phyloP scores from a whole-genome alignment of 2,113 vertebrate genomes.

The Fulica atra region DNA sequence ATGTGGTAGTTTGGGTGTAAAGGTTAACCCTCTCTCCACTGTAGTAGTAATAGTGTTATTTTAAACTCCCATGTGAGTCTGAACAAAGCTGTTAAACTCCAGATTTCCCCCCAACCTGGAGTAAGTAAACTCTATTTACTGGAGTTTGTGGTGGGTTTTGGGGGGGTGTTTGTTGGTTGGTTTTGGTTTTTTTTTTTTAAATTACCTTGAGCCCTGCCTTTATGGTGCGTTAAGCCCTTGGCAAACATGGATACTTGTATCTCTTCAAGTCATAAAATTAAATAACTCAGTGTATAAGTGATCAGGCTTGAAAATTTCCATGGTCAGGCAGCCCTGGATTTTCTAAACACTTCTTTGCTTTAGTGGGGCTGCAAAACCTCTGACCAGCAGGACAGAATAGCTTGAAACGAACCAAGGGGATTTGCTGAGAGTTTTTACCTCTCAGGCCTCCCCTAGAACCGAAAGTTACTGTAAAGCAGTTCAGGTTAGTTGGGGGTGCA shows the following conservation, averaged over 20 bases:
- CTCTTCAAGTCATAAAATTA: neutral
- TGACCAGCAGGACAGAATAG: neutral
- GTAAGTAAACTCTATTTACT: neutral
- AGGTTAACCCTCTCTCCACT: neutral
- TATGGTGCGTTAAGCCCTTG: neutral
- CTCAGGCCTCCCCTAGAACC: neutral
- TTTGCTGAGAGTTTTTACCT: neutral
- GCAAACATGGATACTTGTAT: rapidly evolving
- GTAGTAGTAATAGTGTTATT: neutral
- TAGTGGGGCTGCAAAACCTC: neutral
- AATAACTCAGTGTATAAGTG: neutral
- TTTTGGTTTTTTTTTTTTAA: neutral
- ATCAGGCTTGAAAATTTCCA: neutral
- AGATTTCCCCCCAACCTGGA: neutral
- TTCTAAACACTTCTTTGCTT: neutral
- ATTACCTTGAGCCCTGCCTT: neutral
- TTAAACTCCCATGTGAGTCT: neutral
- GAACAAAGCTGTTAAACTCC: neutral
- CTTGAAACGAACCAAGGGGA: neutral
- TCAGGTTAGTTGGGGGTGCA: neutral
- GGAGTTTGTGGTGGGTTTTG: neutral
- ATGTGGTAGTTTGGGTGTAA: neutral
- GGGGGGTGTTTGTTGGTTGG: too few species aligned
- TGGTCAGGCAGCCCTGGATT: neutral
- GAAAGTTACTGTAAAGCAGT: neutral